Base-by-base conservation (phyloP, 1,140 invertebrate species). In the Panagrolaimus sp. region DNA sequence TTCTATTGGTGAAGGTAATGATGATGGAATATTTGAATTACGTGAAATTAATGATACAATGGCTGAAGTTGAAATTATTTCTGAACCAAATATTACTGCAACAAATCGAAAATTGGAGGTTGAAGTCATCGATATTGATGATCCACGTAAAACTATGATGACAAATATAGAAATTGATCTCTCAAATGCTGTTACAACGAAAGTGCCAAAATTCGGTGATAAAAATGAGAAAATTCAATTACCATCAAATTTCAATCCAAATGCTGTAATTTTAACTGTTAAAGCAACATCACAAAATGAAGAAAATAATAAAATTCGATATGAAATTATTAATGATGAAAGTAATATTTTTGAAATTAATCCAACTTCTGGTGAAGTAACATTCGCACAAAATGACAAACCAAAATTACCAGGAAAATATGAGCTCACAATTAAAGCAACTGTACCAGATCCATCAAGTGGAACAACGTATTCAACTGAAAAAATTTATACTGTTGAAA, bases 1-100 rank as follows among this genome's bases (percentile, higher is more conserved):
- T 67, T 14, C 46, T 11, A 67, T 67, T 42, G 47, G 16, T 25
- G 42, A 23, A 11, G 66, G 66, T 11, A 67, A 67, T 42, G 66
- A 67, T 2, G 66, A 67, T 20, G 45, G 53, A 2, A 14, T 67
- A 9, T 43, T 67, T 20, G 38, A 31, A n/a, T 16, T 67, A 14
- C 16, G 45, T 1, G 38, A 38, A 11, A 38, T 67, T 11, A 67
- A 67, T 38, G 45, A 23, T 16, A 62, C 66, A 2, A 25, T 46
- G 11, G 42, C 62, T 3, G 62, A 63, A 16, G 27, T 63, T 31
- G 62, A 57, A 57, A 57, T 57, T 16, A 13, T 57, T 27, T 3
- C 14, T 11, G 20, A 57, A 13, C 51, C 51, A 2, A 20, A 20
- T 1, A 4, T 57, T 23, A 57, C 20, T 27, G 27, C 9, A 11